Conservation (phyloP, 2,797 vertebrate genomes). For the Sphaeramia orbicularis region DNA sequence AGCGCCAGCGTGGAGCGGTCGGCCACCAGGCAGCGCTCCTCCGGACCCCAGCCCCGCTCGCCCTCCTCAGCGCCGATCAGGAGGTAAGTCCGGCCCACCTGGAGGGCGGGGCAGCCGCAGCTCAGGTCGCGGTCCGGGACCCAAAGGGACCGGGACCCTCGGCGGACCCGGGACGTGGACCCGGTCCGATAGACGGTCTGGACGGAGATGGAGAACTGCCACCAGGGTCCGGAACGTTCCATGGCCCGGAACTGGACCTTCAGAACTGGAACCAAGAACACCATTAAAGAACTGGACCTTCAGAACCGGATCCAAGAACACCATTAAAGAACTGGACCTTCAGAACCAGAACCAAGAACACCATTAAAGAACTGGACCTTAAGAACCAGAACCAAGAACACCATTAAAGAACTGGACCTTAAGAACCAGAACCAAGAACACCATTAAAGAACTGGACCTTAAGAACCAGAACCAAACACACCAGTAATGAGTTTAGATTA, state of each 20-base stretch:
- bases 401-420: too few species aligned
- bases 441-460: too few species aligned
- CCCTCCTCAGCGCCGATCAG: conserved; percentile 87
- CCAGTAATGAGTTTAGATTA: too few species aligned
- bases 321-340: too few species aligned
- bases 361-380: too few species aligned
- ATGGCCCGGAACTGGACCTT: conserved; percentile 87
- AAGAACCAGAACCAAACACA: too few species aligned
- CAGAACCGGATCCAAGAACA: too few species aligned
- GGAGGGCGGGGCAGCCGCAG: conserved; percentile 89
- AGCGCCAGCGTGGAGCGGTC: conserved; percentile 89
- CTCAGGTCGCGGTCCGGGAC: conserved; percentile 88
- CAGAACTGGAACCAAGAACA: conserved; percentile 81
- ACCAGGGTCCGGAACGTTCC: conserved; percentile 89
- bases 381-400: too few species aligned
- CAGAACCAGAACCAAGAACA: too few species aligned
- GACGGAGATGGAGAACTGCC: conserved; percentile 88
- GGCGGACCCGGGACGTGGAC: conserved; percentile 78
- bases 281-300: too few species aligned
- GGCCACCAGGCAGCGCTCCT: conserved; percentile 87
- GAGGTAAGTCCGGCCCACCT: conserved; percentile 86
- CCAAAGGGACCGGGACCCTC: conserved; percentile 88
- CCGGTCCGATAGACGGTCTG: conserved; percentile 86
- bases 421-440: too few species aligned
- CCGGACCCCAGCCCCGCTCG: conserved; percentile 81